phyloP scores from a whole-genome alignment of 2,797 vertebrate species.

The Pseudomugil gertrudae region DNA sequence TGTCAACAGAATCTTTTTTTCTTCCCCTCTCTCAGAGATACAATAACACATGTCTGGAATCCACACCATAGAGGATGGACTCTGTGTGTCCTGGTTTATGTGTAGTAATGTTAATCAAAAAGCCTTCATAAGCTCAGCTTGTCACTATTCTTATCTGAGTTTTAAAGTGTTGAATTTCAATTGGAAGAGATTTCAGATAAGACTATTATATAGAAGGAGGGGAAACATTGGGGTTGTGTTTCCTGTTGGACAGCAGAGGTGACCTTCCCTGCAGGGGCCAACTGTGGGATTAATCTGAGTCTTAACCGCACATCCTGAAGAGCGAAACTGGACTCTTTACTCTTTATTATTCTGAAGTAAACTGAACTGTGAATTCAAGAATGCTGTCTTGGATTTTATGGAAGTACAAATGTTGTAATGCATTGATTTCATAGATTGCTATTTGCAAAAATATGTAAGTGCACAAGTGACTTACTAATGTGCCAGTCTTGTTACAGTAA shows the following conservation, averaged over 20 bases:
- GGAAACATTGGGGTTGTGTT: conserved; percentile 37
- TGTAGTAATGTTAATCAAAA: conserved; percentile 13
- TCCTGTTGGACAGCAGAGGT: conserved; percentile 45
- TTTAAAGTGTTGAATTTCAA: conserved; percentile 46
- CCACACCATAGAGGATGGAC: conserved; percentile 13
- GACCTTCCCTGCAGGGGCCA: conserved; percentile 54
- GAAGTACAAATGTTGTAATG: neutral
- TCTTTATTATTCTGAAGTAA: conserved; percentile 20
- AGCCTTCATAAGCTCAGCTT: conserved; percentile 28
- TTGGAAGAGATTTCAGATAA: conserved; percentile 44
- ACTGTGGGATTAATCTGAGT: conserved; percentile 43
- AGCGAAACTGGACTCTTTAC: neutral
- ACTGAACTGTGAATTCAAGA: neutral
- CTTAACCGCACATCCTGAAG: conserved; percentile 39
- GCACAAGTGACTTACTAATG: neutral
- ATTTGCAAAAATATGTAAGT: neutral
- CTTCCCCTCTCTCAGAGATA: conserved; percentile 10
- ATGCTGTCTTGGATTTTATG: neutral
- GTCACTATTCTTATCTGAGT: conserved; percentile 43
- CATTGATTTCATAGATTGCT: neutral
- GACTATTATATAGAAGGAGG: conserved; percentile 32
- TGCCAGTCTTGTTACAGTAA: neutral
- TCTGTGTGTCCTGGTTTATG: conserved; percentile 1
- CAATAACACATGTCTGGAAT: conserved; percentile 10
- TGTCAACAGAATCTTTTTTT: conserved; percentile 21